phyloP scores from a whole-genome alignment of 2,888 invertebrate species.

The Cacoxenus indagator region DNA sequence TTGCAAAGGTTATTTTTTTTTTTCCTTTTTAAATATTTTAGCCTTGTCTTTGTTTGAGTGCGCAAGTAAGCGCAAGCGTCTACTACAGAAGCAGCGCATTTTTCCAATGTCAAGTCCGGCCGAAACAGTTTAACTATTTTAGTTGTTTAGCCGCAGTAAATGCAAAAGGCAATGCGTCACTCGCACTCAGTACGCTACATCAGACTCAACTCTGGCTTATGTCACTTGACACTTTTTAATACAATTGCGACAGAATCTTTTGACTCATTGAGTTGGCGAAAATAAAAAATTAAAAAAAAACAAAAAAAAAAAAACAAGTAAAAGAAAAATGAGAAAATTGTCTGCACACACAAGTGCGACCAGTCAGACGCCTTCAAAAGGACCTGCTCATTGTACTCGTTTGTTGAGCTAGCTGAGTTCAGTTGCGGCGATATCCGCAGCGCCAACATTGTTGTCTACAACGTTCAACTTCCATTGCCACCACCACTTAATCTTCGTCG shows the following conservation, averaged over 20 bases:
- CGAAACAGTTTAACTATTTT: too few relatives aligned
- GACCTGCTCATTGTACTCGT: slow-evolving; percentile 30
- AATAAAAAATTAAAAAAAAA: neutral
- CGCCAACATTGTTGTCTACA: neutral
- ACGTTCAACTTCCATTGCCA: neutral
- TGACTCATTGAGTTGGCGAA: neutral
- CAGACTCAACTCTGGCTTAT: too few relatives aligned
- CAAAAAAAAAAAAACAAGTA: neutral
- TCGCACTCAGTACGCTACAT: too few relatives aligned
- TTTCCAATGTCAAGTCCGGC: too few relatives aligned
- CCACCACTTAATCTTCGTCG: neutral
- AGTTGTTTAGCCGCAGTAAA: too few relatives aligned
- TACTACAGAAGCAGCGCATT: too few relatives aligned
- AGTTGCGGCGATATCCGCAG: neutral
- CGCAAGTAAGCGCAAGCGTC: too few relatives aligned
- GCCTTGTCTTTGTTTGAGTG: too few relatives aligned
- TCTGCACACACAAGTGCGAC: slow-evolving; percentile 51
- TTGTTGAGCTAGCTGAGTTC: slow-evolving; percentile 8
- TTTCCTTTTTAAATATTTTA: too few relatives aligned
- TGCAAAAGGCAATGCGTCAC: too few relatives aligned
- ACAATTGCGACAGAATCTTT: slow-evolving; percentile 39
- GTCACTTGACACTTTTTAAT: slow-evolving; percentile 54
- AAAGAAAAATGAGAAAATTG: slow-evolving; percentile 28
- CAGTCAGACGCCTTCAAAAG: slow-evolving; percentile 36
- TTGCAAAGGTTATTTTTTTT: too few relatives aligned